Conservation (phyloP, 1,140 invertebrate species). For the Drosophila lowei region DNA sequence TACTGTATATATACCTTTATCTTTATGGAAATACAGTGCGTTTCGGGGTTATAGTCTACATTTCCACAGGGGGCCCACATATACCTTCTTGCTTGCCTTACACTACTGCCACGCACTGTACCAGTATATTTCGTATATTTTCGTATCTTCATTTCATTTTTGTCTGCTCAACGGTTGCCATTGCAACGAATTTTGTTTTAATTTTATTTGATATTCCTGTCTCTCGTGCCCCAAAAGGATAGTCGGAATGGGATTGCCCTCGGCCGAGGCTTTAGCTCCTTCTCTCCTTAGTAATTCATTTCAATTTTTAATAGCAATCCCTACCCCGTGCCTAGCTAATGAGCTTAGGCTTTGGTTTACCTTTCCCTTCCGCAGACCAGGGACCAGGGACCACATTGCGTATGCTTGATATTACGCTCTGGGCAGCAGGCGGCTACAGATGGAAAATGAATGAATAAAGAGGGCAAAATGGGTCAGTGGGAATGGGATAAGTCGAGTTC, state of each 20-base stretch:
- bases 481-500: conserved; percentile 10
- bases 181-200: conserved; percentile 59
- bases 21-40: not conserved
- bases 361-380: conserved; percentile 15
- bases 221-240: conserved; percentile 25
- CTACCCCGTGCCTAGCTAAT: conserved; percentile 51
- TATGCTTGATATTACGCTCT: conserved; percentile 58
- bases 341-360: conserved; percentile 60
- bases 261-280: not conserved
- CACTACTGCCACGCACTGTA: conserved; percentile 12
- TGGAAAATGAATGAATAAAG: conserved; percentile 17
- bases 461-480: conserved; percentile 42
- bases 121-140: conserved; percentile 26
- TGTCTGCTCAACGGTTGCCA: conserved; percentile 43
- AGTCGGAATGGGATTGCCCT: conserved; percentile 1
- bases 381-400: conserved; percentile 33
- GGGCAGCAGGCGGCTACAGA: conserved; percentile 7
- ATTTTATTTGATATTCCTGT: conserved; percentile 34
- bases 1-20: too few relatives aligned
- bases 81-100: conserved; percentile 15
- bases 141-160: conserved; percentile 28
- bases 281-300: conserved; percentile 33
- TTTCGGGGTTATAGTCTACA: too few relatives aligned
- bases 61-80: too few relatives aligned
- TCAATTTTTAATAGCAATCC: conserved; percentile 61